Percentiles rank a stretch among this genome's conserved stretches.
Conservation (phyloP, 2,888 invertebrate genomes). For the Coecobrya sp. region DNA sequence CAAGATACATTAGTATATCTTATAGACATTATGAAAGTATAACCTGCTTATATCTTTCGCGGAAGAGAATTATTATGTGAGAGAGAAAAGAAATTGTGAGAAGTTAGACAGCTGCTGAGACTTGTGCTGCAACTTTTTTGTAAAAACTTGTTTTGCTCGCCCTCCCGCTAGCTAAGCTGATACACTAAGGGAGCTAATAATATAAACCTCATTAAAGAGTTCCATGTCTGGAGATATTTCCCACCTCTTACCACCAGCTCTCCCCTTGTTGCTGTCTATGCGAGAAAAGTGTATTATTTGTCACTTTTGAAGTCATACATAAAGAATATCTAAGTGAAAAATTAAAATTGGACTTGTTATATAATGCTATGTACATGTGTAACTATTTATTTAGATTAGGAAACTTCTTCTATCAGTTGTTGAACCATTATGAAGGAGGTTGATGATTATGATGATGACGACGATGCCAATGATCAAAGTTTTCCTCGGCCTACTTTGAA, state of each 20-base stretch:
- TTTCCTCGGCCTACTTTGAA: conserved; percentile 19
- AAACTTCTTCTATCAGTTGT: conserved; percentile 42
- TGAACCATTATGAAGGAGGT: neutral
- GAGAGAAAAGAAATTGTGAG: conserved; percentile 73
- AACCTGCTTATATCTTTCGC: conserved; percentile 21
- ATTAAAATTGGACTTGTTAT: conserved; percentile 58
- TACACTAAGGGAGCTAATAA: conserved; percentile 67
- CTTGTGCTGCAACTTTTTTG: conserved; percentile 53
- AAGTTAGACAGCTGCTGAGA: conserved; percentile 77
- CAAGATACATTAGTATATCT: neutral
- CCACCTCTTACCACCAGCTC: neutral
- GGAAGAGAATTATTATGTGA: conserved; percentile 61
- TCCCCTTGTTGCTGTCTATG: conserved; percentile 22
- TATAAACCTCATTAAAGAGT: conserved; percentile 73
- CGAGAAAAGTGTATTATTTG: conserved; percentile 55
- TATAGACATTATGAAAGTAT: neutral
- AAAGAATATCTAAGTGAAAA: conserved; percentile 54
- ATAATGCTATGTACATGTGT: conserved; percentile 50
- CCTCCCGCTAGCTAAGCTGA: conserved; percentile 57
- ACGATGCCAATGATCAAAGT: conserved; percentile 50
- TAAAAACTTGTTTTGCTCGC: conserved; percentile 50
- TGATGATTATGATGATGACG: conserved; percentile 8
- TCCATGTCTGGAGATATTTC: conserved; percentile 53
- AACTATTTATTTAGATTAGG: conserved; percentile 56
- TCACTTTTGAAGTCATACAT: conserved; percentile 55